These are phyloP conservation scores for Hoplostethus mediterraneus DNA, from an alignment of 2,797 vertebrate genomes.

Conservation along the genomic window DNA sequence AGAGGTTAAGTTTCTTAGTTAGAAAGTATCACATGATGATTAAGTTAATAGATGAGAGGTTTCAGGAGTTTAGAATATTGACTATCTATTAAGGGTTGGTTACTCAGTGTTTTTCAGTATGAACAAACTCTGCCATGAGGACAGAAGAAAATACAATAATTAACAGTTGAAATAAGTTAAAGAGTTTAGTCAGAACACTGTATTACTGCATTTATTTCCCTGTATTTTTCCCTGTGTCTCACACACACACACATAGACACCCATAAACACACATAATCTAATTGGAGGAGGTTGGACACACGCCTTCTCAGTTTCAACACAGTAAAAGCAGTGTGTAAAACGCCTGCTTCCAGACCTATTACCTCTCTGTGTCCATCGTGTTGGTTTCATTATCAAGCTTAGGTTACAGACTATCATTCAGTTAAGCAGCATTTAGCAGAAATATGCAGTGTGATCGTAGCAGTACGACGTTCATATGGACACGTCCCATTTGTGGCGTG, in stretches of 20 bases:
- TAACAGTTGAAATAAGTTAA: conserved; percentile 50
- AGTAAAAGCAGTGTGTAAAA: conserved; percentile 19
- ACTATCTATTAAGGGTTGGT: conserved; percentile 62
- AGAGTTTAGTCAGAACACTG: conserved; percentile 30
- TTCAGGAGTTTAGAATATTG: conserved; percentile 24
- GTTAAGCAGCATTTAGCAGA: conserved; percentile 51
- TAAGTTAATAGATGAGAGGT: conserved; percentile 77
- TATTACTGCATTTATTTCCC: conserved; percentile 29
- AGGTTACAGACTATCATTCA: conserved; percentile 60
- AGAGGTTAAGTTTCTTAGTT: conserved; percentile 71
- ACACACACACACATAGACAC: conserved; percentile 6
- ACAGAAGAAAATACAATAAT: conserved; percentile 60
- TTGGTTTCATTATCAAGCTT: conserved; percentile 57
- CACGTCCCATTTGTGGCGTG: conserved; percentile 21
- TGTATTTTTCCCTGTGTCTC: conserved; percentile 15
- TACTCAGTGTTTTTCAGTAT: conserved; percentile 58
- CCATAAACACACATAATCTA: neutral
- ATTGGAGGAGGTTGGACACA: conserved; percentile 25
- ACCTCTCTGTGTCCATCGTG: conserved; percentile 33
- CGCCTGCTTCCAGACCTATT: conserved; percentile 24
- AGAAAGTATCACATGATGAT: conserved; percentile 56
- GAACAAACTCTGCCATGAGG: conserved; percentile 70
- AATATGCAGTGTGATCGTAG: conserved; percentile 26
- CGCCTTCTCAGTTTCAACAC: conserved; percentile 20
- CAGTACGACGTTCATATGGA: conserved; percentile 1